Base-by-base conservation (phyloP, 2,113 vertebrate species). In the Cavia aperea region DNA sequence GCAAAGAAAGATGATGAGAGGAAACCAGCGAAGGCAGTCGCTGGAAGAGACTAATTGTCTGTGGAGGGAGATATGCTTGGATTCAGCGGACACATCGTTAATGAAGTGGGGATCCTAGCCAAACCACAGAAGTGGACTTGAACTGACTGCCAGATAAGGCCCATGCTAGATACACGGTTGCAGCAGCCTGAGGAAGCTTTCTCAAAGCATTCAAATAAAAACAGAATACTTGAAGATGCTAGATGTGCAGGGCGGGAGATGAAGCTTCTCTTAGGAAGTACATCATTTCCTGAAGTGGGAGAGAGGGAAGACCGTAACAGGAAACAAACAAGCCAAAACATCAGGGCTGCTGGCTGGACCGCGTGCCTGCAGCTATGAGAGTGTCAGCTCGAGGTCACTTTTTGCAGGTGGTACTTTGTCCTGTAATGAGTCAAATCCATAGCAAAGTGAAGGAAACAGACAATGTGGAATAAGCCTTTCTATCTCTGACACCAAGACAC, bases 41-140 rank as follows among this genome's bases (percentile, higher is more conserved):
- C 94, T 94, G 87, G 60, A 93, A 86, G 86, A 89, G 83, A 81
- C 23, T 91, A 83, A 93, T 89, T 78, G 56, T 94, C 86, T 95
- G 49, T 89, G 58, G 87, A 72, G 46, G 39, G 65, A 94, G 77
- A 87, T 96, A 75, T 84, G 91, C 91, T 91, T 94, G 95, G 89
- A 89, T 78, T 92, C 70, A 77, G 58, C 16, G 43, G 86, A 70
- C 82, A 86, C 78, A 31, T 93, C 89, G 92, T 93, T 91, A 89
- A 51, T 87, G 49, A 87, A 92, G 75, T 84, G 31, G 91, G 81
- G 88, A 89, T 77, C 84, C 85, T 91, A 75, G 96, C 89, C 95
- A 97, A 94, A 93, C 92, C 94, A 78, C 83, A 83, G 81, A 85
- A 94, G 81, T 88, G 81, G 54, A 33, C 84, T 89, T n/a, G 26